Conservation (phyloP, 2,113 vertebrate species). For the Alethe castanea region DNA sequence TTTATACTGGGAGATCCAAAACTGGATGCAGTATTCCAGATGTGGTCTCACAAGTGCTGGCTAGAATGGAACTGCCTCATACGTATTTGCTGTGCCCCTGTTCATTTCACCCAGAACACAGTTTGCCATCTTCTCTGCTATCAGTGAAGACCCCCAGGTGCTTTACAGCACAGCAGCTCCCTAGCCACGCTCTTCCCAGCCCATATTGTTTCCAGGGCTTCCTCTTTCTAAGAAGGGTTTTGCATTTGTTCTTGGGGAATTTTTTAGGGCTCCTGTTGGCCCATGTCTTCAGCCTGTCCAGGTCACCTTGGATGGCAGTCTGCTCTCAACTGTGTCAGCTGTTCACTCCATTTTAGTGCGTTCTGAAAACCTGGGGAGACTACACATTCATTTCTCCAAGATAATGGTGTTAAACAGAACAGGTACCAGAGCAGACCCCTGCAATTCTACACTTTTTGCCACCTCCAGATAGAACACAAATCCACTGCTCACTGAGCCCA, state of each 20-base stretch:
- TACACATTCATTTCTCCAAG: not conserved
- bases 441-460: not conserved
- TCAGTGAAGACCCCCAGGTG: not conserved
- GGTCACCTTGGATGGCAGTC: not conserved
- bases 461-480: not conserved
- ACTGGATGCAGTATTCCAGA: not conserved
- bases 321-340: accelerated
- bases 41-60: not conserved
- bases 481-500: not conserved
- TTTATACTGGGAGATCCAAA: not conserved
- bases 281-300: not conserved
- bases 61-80: not conserved
- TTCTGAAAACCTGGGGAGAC: not conserved
- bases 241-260: not conserved
- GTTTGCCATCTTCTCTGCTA: accelerated
- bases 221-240: not conserved
- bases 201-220: not conserved
- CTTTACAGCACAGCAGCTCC: not conserved
- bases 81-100: not conserved
- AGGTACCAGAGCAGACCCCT: not conserved
- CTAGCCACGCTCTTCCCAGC: not conserved
- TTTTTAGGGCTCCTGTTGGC: not conserved
- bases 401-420: not conserved
- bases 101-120: not conserved
- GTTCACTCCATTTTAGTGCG: not conserved